These are phyloP conservation scores for Aphidius gifuensis DNA, from an alignment of 1,140 invertebrate genomes.

Conservation along the genomic window DNA sequence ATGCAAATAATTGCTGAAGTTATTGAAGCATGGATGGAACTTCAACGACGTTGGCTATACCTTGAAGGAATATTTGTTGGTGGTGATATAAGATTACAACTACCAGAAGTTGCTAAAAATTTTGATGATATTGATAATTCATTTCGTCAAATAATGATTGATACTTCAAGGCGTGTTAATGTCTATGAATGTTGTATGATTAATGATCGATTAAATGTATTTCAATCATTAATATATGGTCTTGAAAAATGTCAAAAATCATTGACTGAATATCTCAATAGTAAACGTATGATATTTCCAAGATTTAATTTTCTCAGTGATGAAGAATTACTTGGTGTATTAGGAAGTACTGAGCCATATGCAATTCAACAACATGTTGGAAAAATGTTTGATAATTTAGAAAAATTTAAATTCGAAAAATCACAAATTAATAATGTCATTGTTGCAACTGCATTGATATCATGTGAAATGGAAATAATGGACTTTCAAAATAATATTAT, in stretches of 20 bases:
- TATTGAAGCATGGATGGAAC: conserved; percentile 78
- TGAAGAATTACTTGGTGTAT: conserved; percentile 83
- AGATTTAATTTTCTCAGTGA: conserved; percentile 92
- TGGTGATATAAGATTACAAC: conserved; percentile 77
- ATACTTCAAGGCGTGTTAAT: conserved; percentile 72
- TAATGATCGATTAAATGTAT: conserved; percentile 69
- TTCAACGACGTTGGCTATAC: conserved; percentile 87
- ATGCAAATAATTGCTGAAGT: conserved; percentile 80
- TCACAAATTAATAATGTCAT: conserved; percentile 45
- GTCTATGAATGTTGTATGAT: conserved; percentile 75
- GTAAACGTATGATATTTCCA: conserved; percentile 81
- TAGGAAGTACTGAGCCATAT: conserved; percentile 76
- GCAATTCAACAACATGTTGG: conserved; percentile 89
- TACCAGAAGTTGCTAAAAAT: conserved; percentile 83
- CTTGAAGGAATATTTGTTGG: conserved; percentile 88
- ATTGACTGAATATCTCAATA: conserved; percentile 83
- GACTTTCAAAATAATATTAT: conserved; percentile 66
- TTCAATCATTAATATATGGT: conserved; percentile 68
- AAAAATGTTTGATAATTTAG: conserved; percentile 92
- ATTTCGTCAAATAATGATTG: conserved; percentile 79
- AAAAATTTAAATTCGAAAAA: conserved; percentile 64
- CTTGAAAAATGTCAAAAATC: conserved; percentile 89
- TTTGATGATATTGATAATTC: conserved; percentile 84
- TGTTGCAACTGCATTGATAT: conserved; percentile 76
- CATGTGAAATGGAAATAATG: conserved; percentile 83